These are phyloP conservation scores for Oophaga sylvatica DNA, from an alignment of 2,797 vertebrate genomes.

Conservation along the genomic window DNA sequence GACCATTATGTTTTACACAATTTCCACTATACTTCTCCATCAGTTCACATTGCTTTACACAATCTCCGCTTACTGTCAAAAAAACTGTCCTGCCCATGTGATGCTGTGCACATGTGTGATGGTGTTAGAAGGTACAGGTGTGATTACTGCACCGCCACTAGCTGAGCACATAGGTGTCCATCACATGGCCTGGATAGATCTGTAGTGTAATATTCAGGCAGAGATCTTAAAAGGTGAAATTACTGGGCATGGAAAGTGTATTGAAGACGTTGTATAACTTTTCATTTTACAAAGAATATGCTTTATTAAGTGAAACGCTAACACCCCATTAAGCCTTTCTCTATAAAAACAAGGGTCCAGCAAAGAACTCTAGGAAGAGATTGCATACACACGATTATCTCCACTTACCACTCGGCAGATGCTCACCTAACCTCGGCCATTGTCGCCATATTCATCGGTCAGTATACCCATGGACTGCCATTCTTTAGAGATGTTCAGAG, in stretches of 20 bases:
- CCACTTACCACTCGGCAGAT: not conserved
- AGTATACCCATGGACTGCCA: not conserved
- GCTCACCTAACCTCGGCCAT: not conserved
- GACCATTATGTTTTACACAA: not conserved
- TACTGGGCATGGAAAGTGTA: not conserved
- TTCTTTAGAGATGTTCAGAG: not conserved
- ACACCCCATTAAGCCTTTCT: not conserved
- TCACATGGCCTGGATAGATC: not conserved
- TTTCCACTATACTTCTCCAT: not conserved
- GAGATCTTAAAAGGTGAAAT: not conserved
- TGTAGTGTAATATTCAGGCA: not conserved
- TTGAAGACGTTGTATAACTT: not conserved
- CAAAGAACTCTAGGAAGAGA: not conserved
- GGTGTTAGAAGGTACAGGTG: not conserved
- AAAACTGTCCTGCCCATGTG: not conserved
- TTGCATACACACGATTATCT: conserved; percentile 29
- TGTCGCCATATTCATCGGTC: not conserved
- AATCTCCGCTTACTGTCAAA: not conserved
- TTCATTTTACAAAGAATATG: not conserved
- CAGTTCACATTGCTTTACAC: not conserved
- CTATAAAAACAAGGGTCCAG: not conserved
- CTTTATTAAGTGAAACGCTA: not conserved
- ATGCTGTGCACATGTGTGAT: not conserved
- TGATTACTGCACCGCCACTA: too few relatives aligned
- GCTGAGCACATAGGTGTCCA: too few relatives aligned